These are phyloP conservation scores for Danaus plexippus DNA, from an alignment of 1,140 invertebrate species.

Conservation along the genomic window DNA sequence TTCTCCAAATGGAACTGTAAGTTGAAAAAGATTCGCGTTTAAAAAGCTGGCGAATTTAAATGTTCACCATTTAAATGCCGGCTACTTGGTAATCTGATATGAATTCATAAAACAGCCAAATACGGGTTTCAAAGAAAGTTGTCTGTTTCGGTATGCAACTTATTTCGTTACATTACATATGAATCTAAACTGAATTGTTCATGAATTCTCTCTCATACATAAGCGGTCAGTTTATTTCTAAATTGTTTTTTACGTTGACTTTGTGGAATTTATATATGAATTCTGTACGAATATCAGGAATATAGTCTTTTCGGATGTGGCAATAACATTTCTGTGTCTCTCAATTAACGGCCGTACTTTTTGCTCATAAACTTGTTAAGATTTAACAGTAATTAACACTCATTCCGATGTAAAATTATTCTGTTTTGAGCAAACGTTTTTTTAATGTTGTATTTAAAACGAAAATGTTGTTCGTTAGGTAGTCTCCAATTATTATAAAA, in stretches of 20 bases:
- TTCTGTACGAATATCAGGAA: too few species aligned
- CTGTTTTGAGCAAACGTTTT: conserved; percentile 18
- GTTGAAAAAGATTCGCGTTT: conserved; percentile 24
- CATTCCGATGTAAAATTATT: conserved; percentile 32
- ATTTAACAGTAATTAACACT: conserved; percentile 33
- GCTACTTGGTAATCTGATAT: conserved; percentile 32
- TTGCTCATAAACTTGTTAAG: conserved; percentile 37
- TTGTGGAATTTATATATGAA: too few species aligned
- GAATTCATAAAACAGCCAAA: conserved; percentile 35
- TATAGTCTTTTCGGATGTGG: conserved; percentile 26
- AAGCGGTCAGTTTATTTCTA: too few species aligned
- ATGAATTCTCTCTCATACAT: too few species aligned
- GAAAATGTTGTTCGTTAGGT: too few species aligned
- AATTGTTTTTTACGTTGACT: too few species aligned
- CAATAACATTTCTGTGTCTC: conserved; percentile 33
- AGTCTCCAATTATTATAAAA: too few species aligned
- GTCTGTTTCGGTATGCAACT: too few species aligned
- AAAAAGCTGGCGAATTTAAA: conserved; percentile 40
- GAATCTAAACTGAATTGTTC: too few species aligned
- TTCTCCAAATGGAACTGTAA: conserved; percentile 30
- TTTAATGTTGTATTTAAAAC: too few species aligned
- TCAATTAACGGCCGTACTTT: conserved; percentile 47
- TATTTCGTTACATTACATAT: too few species aligned
- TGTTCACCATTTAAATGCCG: conserved; percentile 26
- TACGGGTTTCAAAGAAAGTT: conserved; percentile 16